Conservation (phyloP, 2,113 vertebrate genomes). For the Spea bombifrons region DNA sequence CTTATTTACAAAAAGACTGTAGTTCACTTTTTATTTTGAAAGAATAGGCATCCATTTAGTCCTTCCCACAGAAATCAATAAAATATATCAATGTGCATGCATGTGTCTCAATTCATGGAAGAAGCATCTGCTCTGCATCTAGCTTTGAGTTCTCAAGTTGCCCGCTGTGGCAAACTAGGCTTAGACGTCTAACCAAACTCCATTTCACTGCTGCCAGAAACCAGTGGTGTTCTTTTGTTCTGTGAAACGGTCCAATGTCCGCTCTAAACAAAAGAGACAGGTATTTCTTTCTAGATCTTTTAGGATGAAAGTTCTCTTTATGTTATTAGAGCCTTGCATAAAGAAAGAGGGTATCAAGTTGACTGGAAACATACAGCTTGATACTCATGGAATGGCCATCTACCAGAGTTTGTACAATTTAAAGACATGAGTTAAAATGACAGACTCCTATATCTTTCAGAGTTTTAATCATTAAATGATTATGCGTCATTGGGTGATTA, state of each 20-base stretch:
- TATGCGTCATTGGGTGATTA: too few relatives aligned
- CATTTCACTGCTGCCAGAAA: constrained; percentile 8
- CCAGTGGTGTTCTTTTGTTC: constrained; percentile 6
- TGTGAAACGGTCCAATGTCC: not conserved
- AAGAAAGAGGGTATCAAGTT: not conserved
- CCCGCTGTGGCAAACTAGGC: constrained; percentile 24
- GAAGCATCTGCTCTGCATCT: not conserved
- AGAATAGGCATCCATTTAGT: too few relatives aligned
- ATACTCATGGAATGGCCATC: not conserved
- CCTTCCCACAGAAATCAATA: too few relatives aligned
- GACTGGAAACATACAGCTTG: not conserved
- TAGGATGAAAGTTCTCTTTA: constrained; percentile 1
- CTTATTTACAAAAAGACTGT: too few relatives aligned
- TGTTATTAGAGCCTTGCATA: not conserved
- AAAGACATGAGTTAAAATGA: too few relatives aligned
- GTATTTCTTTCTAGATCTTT: constrained; percentile 7
- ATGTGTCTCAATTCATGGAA: too few relatives aligned
- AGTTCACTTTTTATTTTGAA: too few relatives aligned
- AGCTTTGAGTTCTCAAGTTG: not conserved
- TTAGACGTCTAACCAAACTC: constrained; percentile 16
- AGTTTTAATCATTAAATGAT: too few relatives aligned
- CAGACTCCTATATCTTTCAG: too few relatives aligned
- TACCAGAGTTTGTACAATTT: not conserved
- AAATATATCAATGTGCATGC: too few relatives aligned
- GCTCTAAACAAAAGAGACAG: not conserved